Evolutionary conservation across 2,797 vertebrate species (phyloP), one percentile per base, ranked within the genome.

Genomic region (Arctocebus calabarensis): DNA sequence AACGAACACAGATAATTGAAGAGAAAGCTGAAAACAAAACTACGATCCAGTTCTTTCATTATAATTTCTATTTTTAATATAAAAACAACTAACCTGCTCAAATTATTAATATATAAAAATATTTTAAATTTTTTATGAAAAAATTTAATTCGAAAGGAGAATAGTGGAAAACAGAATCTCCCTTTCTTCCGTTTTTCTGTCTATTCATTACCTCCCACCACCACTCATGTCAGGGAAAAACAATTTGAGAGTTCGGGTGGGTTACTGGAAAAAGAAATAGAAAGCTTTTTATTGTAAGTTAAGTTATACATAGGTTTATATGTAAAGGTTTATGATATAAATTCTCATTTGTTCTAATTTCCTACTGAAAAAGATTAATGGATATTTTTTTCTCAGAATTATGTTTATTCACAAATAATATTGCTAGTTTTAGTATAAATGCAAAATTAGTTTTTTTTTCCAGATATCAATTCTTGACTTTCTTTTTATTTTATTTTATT

Each of bases 371-470:
- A 29, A 32, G 7, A 75, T 79, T 20, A 84, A 84, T 55, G 94
- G 68, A 78, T 52, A 83, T 77, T 86, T 86, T 66, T 29, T n/a
- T 29, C 82, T 90, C 45, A 88, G 61, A 83, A 61, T 78, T 78
- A n/a, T 55, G 17, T 81, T 13, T 88, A 64, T 93, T 95, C 77
- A 89, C 40, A 74, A 66, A 52, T 74, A 81, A 84, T 81, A 57
- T 4, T 90, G 75, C 55, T 66, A 68, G 20, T 29, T 82, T 86
- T 83, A 57, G n/a, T 94, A 52, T 74, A 91, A 92, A 89, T 78
- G 66, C n/a, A 88, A 45, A 70, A 55, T 78, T 66, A 37, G 57
- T 59, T 84, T 88, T 89, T 40, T n/a, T n/a, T n/a, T n/a, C n/a
- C n/a, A n/a, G n/a, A n/a, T n/a, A n/a, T n/a, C n/a, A n/a, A n/a